Evolutionary conservation across 2,888 invertebrate species (phyloP), one percentile per base, ranked within the genome.

Genomic region (Operophtera brumata): DNA sequence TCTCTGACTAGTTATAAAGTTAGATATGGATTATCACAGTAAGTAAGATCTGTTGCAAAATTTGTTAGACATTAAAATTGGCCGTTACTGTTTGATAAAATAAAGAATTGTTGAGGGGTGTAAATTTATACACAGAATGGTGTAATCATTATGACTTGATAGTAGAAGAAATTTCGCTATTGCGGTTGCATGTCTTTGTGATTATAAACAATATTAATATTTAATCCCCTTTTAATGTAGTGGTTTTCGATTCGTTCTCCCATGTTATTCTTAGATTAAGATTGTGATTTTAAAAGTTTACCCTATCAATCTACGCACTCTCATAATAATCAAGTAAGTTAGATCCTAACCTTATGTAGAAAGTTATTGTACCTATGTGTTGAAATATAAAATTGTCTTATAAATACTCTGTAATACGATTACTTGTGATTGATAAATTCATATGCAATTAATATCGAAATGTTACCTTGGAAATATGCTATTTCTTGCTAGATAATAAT

Each of bases 31-130:
- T 80, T 81, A 83, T 80, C 82, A 80, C 77, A 73, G 71, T 73
- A 67, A 68, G 71, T 82, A 84, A 81, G 80, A 76, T 78, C 81
- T 84, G 84, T 85, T 86, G 82, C 78, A 75, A 82, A 78, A 76
- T 49, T 57, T 62, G 57, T 60, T 62, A 55, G 53, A 49, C 57
- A 59, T 56, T 41, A 52, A 57, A 61, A 57, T 35, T 57, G 54
- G 51, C 43, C 34, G 55, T 60, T 57, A 59, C 58, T 54, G 45
- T 55, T 64, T 53, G 47, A 53, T 61, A 49, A 59, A 53, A 39
- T 55, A 55, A 59, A n/a, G 26, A 57, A 54, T 57, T 57, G 60
- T 54, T 54, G 41, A 32, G 35, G 14, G 11, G 41, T 58, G 47
- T 50, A 42, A 43, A 26, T 37, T 44, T 41, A 34, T 50, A 44